Evolutionary conservation across 2,888 invertebrate genomes (phyloP).

Genomic region (Ypsolopha scabrella): DNA sequence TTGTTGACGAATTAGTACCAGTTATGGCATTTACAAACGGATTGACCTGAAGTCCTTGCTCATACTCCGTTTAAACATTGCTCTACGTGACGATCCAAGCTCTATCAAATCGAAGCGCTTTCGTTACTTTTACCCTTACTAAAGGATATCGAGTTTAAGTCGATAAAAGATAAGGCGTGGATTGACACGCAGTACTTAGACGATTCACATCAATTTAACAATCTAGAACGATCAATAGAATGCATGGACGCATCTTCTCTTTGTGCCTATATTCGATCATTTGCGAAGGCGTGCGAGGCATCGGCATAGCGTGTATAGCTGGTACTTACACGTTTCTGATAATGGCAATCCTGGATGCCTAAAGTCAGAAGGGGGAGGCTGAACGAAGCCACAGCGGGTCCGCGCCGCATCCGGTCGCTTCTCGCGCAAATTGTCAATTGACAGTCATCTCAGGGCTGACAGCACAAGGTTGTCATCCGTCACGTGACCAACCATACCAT

Average conservation of each 20-base stretch:
- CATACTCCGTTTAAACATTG: conserved; percentile 10
- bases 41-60: conserved; percentile 6
- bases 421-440: conserved; percentile 63
- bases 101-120: too few relatives aligned
- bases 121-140: too few relatives aligned
- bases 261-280: too few relatives aligned
- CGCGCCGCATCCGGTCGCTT: conserved; percentile 60
- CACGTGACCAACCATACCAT: too few relatives aligned
- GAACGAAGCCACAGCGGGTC: conserved; percentile 15
- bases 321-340: too few relatives aligned
- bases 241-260: too few relatives aligned
- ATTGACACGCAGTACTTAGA: conserved; percentile 6
- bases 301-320: too few relatives aligned
- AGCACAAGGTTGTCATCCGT: conserved; percentile 32
- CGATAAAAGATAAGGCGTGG: too few relatives aligned
- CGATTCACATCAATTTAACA: conserved; percentile 16
- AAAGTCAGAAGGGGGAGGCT: conserved; percentile 58
- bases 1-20: conserved; percentile 36
- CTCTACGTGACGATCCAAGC: too few relatives aligned
- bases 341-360: neutral
- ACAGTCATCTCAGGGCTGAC: conserved; percentile 46
- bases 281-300: too few relatives aligned
- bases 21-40: conserved; percentile 23
- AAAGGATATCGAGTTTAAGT: too few relatives aligned
- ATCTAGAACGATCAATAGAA: too few relatives aligned